Conservation (phyloP, 2,888 invertebrate genomes). For the Lucinisca nassula region DNA sequence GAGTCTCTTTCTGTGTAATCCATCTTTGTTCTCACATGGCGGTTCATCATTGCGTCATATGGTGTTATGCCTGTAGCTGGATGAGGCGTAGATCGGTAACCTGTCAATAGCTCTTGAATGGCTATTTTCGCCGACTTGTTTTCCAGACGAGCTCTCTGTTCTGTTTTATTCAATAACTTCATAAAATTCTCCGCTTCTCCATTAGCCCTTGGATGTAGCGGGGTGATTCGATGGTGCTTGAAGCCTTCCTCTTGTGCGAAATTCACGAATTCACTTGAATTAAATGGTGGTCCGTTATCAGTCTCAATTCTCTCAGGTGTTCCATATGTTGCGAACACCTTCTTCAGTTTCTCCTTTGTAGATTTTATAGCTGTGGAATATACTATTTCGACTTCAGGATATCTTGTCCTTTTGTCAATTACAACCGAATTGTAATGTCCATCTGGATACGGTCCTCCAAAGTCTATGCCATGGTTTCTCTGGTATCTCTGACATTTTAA, state of each 20-base stretch:
- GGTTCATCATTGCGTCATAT: conserved; percentile 7
- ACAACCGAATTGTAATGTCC: too few species aligned
- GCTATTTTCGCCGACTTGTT: neutral
- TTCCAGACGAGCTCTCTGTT: conserved; percentile 9
- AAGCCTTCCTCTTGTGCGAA: neutral
- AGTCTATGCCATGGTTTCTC: conserved; percentile 32
- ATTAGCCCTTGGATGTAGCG: too few species aligned
- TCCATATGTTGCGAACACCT: neutral
- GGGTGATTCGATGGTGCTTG: neutral
- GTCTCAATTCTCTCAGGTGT: neutral
- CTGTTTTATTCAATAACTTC: neutral
- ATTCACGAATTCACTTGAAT: neutral
- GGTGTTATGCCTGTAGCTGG: conserved; percentile 8
- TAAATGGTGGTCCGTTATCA: neutral
- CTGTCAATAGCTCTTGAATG: conserved; percentile 3
- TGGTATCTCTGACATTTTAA: conserved; percentile 45
- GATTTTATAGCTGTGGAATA: neutral
- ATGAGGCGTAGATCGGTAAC: conserved; percentile 1
- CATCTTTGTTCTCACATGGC: neutral
- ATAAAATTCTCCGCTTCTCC: too few species aligned
- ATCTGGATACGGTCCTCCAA: conserved; percentile 29
- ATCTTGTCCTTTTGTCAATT: conserved; percentile 10
- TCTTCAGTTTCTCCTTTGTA: conserved; percentile 5
- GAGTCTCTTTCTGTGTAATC: neutral
- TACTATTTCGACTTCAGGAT: neutral